phyloP scores from a whole-genome alignment of 2,888 invertebrate genomes.

The Ochropacha duplaris region DNA sequence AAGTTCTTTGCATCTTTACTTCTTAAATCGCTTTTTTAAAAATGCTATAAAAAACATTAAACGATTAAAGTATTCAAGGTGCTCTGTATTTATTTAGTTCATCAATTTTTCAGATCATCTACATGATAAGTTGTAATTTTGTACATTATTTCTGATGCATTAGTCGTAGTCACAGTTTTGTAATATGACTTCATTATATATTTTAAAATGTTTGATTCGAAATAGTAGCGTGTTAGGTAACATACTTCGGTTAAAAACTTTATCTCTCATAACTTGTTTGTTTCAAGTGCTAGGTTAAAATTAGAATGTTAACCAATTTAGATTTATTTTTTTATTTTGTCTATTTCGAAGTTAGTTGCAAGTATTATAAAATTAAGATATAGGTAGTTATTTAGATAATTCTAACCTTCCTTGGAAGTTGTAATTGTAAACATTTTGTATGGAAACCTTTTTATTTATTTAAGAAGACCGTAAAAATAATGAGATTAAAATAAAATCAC shows the following conservation, averaged over 20 bases:
- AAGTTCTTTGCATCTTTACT: too few relatives aligned
- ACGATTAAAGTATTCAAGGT: slow-evolving; percentile 11
- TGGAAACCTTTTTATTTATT: slow-evolving; percentile 62
- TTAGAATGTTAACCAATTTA: slow-evolving; percentile 46
- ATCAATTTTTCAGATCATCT: slow-evolving; percentile 9
- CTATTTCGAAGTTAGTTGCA: slow-evolving; percentile 51
- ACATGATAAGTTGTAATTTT: slow-evolving; percentile 7
- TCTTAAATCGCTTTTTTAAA: too few relatives aligned
- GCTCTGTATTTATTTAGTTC: slow-evolving; percentile 10
- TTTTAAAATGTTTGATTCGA: background rate
- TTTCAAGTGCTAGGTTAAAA: slow-evolving; percentile 1
- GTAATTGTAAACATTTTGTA: slow-evolving; percentile 64
- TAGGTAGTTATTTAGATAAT: background rate
- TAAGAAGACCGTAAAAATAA: slow-evolving; percentile 47
- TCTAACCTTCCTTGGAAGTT: slow-evolving; percentile 25
- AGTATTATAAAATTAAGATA: slow-evolving; percentile 62
- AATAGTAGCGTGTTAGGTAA: background rate
- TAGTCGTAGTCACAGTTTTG: background rate
- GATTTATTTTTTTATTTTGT: slow-evolving; percentile 54
- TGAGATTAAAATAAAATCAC: slow-evolving; percentile 69
- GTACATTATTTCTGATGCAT: background rate
- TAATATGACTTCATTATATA: background rate
- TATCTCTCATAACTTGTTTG: slow-evolving; percentile 23
- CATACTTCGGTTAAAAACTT: slow-evolving; percentile 39
- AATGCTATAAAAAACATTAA: background rate